phyloP scores from a whole-genome alignment of 2,113 vertebrate species.

The Myotis yumanensis region DNA sequence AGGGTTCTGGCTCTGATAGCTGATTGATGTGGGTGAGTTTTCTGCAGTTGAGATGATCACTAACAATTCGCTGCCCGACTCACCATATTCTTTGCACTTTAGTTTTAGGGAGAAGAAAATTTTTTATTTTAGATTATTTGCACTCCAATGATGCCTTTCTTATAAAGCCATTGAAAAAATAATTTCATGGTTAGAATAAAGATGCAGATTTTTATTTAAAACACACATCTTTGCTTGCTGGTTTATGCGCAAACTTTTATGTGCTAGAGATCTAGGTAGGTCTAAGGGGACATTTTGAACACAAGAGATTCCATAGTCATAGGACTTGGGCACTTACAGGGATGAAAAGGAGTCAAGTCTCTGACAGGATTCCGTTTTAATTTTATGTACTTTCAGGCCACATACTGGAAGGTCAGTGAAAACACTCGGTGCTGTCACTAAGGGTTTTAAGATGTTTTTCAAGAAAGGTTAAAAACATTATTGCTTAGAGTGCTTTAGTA shows the following conservation, averaged over 20 bases:
- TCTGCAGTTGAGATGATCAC: background rate
- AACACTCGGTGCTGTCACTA: background rate
- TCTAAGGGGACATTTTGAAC: background rate
- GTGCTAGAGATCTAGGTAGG: background rate
- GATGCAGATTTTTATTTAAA: background rate
- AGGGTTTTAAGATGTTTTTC: background rate
- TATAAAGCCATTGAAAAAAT: background rate
- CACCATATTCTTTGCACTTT: background rate
- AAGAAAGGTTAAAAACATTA: background rate
- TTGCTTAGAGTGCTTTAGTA: background rate
- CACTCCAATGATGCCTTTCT: background rate
- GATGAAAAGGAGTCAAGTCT: background rate
- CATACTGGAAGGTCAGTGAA: background rate
- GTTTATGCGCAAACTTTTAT: background rate
- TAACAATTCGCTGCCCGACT: background rate
- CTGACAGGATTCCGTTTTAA: background rate
- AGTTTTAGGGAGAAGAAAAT: background rate
- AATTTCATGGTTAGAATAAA: background rate
- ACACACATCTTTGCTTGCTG: background rate
- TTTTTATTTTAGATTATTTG: background rate
- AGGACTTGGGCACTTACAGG: background rate
- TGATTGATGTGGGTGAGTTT: background rate
- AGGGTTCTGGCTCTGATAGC: background rate
- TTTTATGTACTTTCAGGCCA: background rate
- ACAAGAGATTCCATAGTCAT: background rate